Base-by-base conservation (phyloP, 2,797 vertebrate genomes). In the Parambassis ranga region DNA sequence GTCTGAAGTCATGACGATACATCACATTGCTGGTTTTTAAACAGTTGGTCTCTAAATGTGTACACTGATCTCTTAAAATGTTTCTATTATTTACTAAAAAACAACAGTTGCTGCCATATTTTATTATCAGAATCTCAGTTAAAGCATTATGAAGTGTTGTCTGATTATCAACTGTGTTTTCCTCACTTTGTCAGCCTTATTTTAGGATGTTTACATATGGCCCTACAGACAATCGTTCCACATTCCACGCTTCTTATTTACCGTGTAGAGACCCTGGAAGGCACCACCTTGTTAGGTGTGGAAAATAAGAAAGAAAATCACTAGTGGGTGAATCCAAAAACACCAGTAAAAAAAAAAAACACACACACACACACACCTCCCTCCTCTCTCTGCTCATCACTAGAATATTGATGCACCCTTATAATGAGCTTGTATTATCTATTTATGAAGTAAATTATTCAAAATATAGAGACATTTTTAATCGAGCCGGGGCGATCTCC, bases 401-500 rank as follows among this genome's bases (percentile, higher is more conserved):
- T 83, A 72, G 76, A 88, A 89, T 88, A 89, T 86, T 88, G 75
- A 90, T 85, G 82, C 59, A 37, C 24, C 37, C 51, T 50, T 64
- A 86, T 87, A 88, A 89, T 83, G 77, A 87, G 71, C 71, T 73
- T 74, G 53, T 82, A 89, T 90, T 82, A 90, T 87, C 83, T 89
- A 90, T 90, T 90, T 83, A 89, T 86, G 83, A 89, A 71, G 67
- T 90, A 75, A 91, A 90, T 91, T 90, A 91, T 90, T 90, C 57
- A 92, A 77, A 81, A 74, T 73, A 71, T 65, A 81, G 84, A 87
- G 79, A 53, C 67, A 84, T 82, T 89, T 88, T 89, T 82, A 88
- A 89, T 90, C 44, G 46, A 57, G 51, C 59, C 19, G 23, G 23
- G 58, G 58, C 36, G 22, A 39, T 65, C 55, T 65, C 51, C 26